A percentile compares a stretch with the other conserved stretches of the same genome.
phyloP scores from a whole-genome alignment of 2,888 invertebrate genomes.

The Melolontha melolontha region DNA sequence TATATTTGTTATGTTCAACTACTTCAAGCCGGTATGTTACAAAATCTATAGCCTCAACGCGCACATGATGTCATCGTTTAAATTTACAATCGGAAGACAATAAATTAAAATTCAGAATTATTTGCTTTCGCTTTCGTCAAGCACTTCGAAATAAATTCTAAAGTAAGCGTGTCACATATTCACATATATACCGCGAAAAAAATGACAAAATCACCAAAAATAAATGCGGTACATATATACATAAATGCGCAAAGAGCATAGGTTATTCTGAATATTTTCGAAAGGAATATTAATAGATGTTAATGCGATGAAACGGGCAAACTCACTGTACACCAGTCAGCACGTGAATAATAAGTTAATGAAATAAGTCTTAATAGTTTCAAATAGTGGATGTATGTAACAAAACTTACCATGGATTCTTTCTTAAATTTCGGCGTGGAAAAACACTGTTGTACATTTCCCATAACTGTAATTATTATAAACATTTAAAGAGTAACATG shows the following conservation, averaged over 20 bases:
- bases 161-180: neutral
- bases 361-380: conserved; percentile 12
- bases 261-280: conserved; percentile 32
- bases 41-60: neutral
- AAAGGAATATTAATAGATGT: conserved; percentile 32
- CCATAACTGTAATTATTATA: conserved; percentile 44
- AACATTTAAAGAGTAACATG: conserved; percentile 19
- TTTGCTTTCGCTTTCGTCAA: neutral
- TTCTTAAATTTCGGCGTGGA: conserved; percentile 47
- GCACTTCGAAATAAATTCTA: conserved; percentile 5
- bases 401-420: conserved; percentile 51
- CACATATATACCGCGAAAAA: neutral
- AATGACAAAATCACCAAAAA: conserved; percentile 47
- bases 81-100: conserved; percentile 19
- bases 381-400: conserved; percentile 5
- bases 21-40: neutral
- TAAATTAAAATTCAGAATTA: conserved; percentile 5
- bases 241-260: conserved; percentile 29
- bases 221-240: conserved; percentile 39
- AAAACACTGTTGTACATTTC: conserved; percentile 50
- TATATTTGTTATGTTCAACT: conserved; percentile 11
- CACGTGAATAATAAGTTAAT: conserved; percentile 15
- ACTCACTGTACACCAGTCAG: conserved; percentile 4
- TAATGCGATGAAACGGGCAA: conserved; percentile 15
- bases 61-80: conserved; percentile 39